A percentile compares a stretch with the other conserved stretches of the same genome.
Evolutionary conservation across 2,113 vertebrate genomes (phyloP).

Genomic region (Anhinga anhinga): DNA sequence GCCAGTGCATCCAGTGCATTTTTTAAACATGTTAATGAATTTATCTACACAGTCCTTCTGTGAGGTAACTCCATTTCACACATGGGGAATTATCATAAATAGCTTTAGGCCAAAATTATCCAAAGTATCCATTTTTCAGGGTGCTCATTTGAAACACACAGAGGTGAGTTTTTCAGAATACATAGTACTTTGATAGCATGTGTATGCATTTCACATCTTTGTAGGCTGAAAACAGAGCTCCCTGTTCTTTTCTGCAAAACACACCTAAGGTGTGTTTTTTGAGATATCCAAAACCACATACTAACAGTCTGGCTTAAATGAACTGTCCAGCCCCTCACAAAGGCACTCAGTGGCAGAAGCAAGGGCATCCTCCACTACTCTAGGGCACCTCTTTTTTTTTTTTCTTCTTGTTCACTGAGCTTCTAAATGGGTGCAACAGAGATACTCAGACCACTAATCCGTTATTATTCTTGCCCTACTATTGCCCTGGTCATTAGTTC

Average conservation of each 20-base stretch:
- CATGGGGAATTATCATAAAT: not conserved
- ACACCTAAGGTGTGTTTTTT: not conserved
- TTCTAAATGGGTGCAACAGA: not conserved
- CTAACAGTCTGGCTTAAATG: not conserved
- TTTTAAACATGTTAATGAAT: slow-evolving; percentile 25
- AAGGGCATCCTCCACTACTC: not conserved
- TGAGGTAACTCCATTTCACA: slow-evolving; percentile 10
- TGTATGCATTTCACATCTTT: not conserved
- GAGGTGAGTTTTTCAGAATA: not conserved
- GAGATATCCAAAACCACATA: not conserved
- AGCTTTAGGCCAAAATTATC: not conserved
- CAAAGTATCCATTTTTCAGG: not conserved
- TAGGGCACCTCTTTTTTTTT: not conserved
- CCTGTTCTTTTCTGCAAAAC: not conserved
- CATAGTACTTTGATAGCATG: not conserved
- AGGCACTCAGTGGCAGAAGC: not conserved
- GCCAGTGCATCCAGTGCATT: not conserved
- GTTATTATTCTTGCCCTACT: not conserved
- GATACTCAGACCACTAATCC: not conserved
- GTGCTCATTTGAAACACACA: not conserved
- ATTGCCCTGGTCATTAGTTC: not conserved
- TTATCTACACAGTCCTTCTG: not conserved
- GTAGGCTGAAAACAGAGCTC: not conserved
- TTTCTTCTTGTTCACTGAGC: not conserved
- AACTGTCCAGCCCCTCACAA: not conserved